Evolutionary conservation across 2,113 vertebrate species (phyloP), one percentile per base, ranked within the genome.

Genomic region (Eidolon helvum): DNA sequence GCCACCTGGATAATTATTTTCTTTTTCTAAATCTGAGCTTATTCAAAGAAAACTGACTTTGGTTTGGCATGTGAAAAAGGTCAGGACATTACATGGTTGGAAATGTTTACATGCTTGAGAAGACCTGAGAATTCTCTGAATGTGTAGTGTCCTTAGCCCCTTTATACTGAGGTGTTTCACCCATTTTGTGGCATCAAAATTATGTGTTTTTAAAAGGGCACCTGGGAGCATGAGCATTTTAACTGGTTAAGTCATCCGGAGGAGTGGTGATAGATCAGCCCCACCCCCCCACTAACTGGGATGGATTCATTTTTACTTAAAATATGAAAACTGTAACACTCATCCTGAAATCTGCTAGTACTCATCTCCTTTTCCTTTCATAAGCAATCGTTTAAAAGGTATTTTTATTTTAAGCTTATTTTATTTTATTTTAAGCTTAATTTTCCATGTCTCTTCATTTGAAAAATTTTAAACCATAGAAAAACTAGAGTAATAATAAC

Each of bases 41-140:
- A 96, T 91, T 93, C 74, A 95, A 74, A 96, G 72, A 94, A 95
- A 95, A 87, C 71, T 77, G 79, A 90, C 75, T 91, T 91, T 16
- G 50, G 48, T 33, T 91, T 95, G 94, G 87, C 53, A 30, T 35
- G 65, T 89, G 75, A 35, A 53, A 96, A 96, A 96, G 95, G 80
- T 95, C 84, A 96, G 94, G 65, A 30, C 55, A 7, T 87, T 33
- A 57, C 40, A 14, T 30, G 26, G 83, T 21, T 84, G 79, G 90
- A 90, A 78, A 92, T 40, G 24, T 87, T 91, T 89, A 65, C 2
- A 7, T 66, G 65, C 48, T 74, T 92, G 79, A 91, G 90, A 87
- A 91, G 82, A 93, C 45, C 3, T 0, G 10, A 63, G 68, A 57
- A n/a, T 33, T 72, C 43, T 74, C 83, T 65, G 48, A 38, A 18